Percentiles rank a stretch among this genome's conserved stretches.
These are phyloP conservation scores for Papilio xuthus DNA, from an alignment of 1,140 invertebrate species.

Conservation along the genomic window DNA sequence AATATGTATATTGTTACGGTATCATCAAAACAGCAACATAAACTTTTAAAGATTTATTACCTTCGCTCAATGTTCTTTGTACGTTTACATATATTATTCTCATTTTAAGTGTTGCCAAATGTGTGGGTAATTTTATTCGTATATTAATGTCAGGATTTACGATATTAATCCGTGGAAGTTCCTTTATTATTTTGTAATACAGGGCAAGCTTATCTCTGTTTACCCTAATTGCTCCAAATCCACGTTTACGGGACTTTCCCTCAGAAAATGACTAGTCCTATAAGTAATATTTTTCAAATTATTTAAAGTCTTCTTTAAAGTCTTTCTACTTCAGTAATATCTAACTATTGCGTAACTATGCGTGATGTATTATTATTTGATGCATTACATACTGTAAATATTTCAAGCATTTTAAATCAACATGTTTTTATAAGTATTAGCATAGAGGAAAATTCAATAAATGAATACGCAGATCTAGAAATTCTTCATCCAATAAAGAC, in stretches of 20 bases:
- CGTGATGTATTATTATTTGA: too few relatives aligned
- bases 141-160: background rate
- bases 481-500: background rate
- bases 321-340: too few relatives aligned
- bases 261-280: background rate
- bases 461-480: background rate
- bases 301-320: too few relatives aligned
- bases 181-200: background rate
- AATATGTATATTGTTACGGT: constrained; percentile 13
- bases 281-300: background rate
- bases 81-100: background rate
- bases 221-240: background rate
- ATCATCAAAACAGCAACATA: constrained; percentile 5
- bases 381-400: too few relatives aligned
- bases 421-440: too few relatives aligned
- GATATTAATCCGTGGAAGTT: background rate
- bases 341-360: too few relatives aligned
- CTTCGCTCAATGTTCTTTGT: background rate
- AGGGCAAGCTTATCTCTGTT: background rate
- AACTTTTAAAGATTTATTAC: constrained; percentile 9
- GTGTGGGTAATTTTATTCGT: background rate
- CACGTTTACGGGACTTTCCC: background rate
- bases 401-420: too few relatives aligned
- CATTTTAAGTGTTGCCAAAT: constrained; percentile 11
- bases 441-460: too few relatives aligned